phyloP scores from a whole-genome alignment of 1,140 invertebrate genomes.

The Branchinecta lynchi region DNA sequence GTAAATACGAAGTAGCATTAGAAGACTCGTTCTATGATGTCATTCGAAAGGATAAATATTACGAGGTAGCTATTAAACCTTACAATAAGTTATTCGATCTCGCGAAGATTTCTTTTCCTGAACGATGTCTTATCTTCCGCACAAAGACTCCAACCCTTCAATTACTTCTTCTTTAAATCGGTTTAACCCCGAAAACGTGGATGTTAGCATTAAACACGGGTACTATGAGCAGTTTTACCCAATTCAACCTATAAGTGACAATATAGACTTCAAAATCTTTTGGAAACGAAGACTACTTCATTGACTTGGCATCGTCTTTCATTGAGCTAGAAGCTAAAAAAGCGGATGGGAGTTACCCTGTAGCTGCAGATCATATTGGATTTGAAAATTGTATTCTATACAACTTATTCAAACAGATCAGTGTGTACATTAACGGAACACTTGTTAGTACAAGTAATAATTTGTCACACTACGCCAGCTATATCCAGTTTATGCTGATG shows the following conservation, averaged over 20 bases:
- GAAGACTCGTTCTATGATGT: background rate
- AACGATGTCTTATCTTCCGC: background rate
- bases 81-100: background rate
- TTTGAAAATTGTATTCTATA: background rate
- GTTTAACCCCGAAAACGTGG: background rate
- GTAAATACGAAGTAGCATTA: background rate
- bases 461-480: background rate
- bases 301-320: background rate
- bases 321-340: background rate
- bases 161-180: background rate
- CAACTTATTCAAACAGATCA: background rate
- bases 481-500: background rate
- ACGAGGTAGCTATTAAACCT: background rate
- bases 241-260: background rate
- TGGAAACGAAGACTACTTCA: background rate
- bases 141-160: background rate
- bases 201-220: background rate
- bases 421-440: background rate
- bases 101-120: too few relatives aligned
- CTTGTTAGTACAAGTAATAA: background rate
- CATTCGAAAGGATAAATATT: background rate
- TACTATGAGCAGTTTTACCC: background rate
- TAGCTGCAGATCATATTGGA: background rate
- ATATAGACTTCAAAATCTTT: background rate
- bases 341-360: background rate